Evolutionary conservation across 2,797 vertebrate species (phyloP).

Genomic region (Xenentodon cancila): DNA sequence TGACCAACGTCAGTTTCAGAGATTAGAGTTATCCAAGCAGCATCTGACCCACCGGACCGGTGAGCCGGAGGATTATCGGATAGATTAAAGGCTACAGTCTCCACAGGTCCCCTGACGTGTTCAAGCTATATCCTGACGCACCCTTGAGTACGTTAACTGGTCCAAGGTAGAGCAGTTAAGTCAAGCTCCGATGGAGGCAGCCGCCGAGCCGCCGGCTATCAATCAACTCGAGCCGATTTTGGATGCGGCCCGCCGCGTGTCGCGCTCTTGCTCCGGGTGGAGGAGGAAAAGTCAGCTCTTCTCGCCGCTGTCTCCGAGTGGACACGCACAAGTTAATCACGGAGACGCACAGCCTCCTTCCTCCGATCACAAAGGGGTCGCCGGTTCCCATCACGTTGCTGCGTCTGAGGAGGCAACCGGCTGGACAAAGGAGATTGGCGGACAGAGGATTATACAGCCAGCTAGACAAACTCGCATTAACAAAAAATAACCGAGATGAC

Average conservation of each 20-base stretch:
- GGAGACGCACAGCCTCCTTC: too few relatives aligned
- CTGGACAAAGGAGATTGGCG: too few relatives aligned
- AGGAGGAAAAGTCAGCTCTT: not conserved
- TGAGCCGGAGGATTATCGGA: not conserved
- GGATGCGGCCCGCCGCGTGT: conserved; percentile 30
- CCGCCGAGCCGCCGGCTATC: conserved; percentile 43
- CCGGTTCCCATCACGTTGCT: too few relatives aligned
- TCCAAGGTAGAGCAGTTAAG: conserved; percentile 27
- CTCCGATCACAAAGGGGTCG: too few relatives aligned
- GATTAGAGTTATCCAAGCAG: not conserved
- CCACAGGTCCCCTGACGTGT: conserved; percentile 1
- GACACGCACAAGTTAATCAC: too few relatives aligned
- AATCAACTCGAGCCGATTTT: conserved; percentile 59
- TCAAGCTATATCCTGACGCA: conserved; percentile 31
- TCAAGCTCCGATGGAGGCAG: conserved; percentile 40
- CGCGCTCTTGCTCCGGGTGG: conserved; percentile 24
- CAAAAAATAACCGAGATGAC: conserved; percentile 13
- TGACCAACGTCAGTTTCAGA: not conserved
- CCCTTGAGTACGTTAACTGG: conserved; percentile 15
- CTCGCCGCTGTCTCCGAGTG: too few relatives aligned
- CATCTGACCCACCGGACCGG: not conserved
- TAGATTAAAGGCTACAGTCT: conserved; percentile 10
- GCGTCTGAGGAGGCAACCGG: too few relatives aligned
- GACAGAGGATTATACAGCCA: too few relatives aligned
- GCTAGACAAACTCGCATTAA: too few relatives aligned